phyloP scores from a whole-genome alignment of 2,113 vertebrate species.

The Pituophis catenifer region DNA sequence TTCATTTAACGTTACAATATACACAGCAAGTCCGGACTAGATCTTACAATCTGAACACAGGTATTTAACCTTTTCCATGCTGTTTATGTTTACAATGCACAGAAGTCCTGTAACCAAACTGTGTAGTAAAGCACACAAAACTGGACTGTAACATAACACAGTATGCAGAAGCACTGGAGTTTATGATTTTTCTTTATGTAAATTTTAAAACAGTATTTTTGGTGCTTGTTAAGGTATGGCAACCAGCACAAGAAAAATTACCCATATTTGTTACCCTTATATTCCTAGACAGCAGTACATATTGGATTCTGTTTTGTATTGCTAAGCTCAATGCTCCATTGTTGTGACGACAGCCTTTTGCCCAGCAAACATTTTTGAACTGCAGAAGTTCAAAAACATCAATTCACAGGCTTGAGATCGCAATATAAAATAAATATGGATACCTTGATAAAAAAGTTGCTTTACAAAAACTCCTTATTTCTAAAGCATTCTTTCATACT shows the following conservation, averaged over 20 bases:
- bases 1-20: constrained; percentile 98
- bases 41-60: constrained; percentile 99
- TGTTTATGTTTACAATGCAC: constrained; percentile 99
- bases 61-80: constrained; percentile 98
- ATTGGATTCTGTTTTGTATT: constrained; percentile 66
- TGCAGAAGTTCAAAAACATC: constrained; percentile 57
- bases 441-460: constrained; percentile 56
- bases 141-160: constrained; percentile 82
- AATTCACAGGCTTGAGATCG: constrained; percentile 68
- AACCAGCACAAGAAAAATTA: constrained; percentile 57
- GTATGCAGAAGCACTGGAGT: constrained; percentile 76
- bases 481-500: constrained; percentile 55
- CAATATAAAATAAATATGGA: constrained; percentile 62
- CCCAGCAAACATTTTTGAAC: constrained; percentile 61
- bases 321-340: constrained; percentile 62
- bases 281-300: constrained; percentile 70
- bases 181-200: constrained; percentile 64
- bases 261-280: constrained; percentile 57
- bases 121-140: constrained; percentile 92
- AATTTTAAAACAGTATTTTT: constrained; percentile 67
- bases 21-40: constrained; percentile 99
- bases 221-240: constrained; percentile 73
- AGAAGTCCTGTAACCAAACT: constrained; percentile 97
- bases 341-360: constrained; percentile 65
- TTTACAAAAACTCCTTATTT: constrained; percentile 63